Conservation (phyloP, 2,113 vertebrate genomes). For the Spermophilus dauricus region DNA sequence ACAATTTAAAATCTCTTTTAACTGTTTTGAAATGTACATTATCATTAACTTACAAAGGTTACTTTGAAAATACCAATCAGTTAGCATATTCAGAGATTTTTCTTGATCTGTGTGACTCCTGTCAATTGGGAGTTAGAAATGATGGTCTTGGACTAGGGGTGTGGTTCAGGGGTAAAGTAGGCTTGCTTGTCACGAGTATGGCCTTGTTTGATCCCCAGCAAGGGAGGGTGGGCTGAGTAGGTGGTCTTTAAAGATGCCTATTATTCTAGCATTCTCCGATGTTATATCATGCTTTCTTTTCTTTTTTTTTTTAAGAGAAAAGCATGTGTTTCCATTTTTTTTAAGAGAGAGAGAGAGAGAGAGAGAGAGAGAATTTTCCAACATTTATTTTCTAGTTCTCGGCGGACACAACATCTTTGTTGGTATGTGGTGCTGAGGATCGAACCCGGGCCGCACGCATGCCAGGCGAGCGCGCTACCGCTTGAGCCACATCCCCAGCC, state of each 20-base stretch:
- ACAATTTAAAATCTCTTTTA: background rate
- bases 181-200: background rate
- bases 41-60: background rate
- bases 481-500: too few relatives aligned
- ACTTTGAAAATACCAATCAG: background rate
- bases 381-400: too few relatives aligned
- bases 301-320: too few relatives aligned
- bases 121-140: slow-evolving; percentile 14
- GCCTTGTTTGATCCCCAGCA: background rate
- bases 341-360: too few relatives aligned
- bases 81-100: background rate
- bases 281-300: background rate
- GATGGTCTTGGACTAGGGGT: background rate
- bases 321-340: too few relatives aligned
- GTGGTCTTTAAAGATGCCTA: background rate
- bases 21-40: background rate
- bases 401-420: too few relatives aligned
- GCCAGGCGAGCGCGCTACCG: too few relatives aligned
- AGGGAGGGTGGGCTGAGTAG: background rate
- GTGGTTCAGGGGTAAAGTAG: background rate
- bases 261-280: background rate
- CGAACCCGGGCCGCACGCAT: too few relatives aligned
- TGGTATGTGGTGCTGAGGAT: too few relatives aligned
- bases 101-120: background rate
- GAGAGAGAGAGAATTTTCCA: too few relatives aligned